These are phyloP conservation scores for Cephonodes hylas DNA, from an alignment of 2,888 invertebrate genomes.

Conservation along the genomic window DNA sequence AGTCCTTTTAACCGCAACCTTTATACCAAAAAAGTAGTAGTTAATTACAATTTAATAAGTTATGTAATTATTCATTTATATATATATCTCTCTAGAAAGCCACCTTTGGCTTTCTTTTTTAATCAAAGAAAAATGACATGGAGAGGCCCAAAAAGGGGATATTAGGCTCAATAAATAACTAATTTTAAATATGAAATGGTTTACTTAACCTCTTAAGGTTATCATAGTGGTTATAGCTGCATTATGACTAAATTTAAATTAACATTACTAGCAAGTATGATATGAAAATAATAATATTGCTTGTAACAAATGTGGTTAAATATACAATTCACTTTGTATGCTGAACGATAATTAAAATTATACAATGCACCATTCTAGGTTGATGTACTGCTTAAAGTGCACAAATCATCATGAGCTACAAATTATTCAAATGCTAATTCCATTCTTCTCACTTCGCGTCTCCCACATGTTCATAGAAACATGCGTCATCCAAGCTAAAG, in stretches of 20 bases:
- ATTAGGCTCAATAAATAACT: not conserved
- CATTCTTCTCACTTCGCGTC: not conserved
- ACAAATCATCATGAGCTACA: not conserved
- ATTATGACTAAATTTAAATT: not conserved
- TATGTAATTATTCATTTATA: no score
- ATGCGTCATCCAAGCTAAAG: not conserved
- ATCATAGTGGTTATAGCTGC: not conserved
- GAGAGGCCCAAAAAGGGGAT: not conserved
- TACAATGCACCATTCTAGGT: not conserved
- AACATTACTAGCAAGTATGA: not conserved
- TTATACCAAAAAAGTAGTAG: no score
- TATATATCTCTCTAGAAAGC: no score
- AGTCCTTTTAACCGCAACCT: no score
- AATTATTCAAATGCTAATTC: not conserved
- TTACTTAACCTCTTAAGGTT: not conserved
- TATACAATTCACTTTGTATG: not conserved
- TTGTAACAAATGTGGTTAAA: not conserved
- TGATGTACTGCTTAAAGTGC: not conserved
- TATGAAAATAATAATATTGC: not conserved
- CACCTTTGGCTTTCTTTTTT: no score
- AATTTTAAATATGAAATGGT: not conserved
- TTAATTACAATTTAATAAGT: no score
- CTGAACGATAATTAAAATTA: not conserved
- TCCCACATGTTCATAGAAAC: constrained; percentile 3
- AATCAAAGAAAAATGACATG: no score